Conservation (phyloP, 2,797 vertebrate genomes). For the Melanotaenia pygmaea region DNA sequence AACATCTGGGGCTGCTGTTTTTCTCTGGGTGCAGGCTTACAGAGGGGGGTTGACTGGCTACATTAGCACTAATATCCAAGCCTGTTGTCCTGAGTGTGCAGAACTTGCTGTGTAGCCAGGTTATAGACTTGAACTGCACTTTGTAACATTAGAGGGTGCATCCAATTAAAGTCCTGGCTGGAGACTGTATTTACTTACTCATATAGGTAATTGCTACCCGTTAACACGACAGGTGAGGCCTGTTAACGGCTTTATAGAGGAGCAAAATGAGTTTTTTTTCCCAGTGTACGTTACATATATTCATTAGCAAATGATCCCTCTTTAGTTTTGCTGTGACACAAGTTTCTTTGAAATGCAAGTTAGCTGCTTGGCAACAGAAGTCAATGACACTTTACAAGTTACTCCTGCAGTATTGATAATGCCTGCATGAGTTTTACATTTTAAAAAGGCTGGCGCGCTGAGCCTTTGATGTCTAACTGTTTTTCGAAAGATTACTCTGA, state of each 20-base stretch:
- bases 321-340: slow-evolving; percentile 21
- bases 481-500: slow-evolving; percentile 59
- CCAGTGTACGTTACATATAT: slow-evolving; percentile 31
- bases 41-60: slow-evolving; percentile 37
- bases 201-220: slow-evolving; percentile 77
- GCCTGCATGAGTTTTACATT: neutral
- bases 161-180: slow-evolving; percentile 72
- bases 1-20: slow-evolving; percentile 76
- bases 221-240: slow-evolving; percentile 74
- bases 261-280: slow-evolving; percentile 42
- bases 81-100: slow-evolving; percentile 62
- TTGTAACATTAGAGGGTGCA: slow-evolving; percentile 76
- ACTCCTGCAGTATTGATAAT: slow-evolving; percentile 13
- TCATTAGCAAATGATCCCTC: slow-evolving; percentile 11
- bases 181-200: slow-evolving; percentile 75
- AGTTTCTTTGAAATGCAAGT: slow-evolving; percentile 23
- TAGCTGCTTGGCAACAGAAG: slow-evolving; percentile 14
- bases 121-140: slow-evolving; percentile 58
- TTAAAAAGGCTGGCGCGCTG: slow-evolving; percentile 19
- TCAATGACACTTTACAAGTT: neutral
- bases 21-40: slow-evolving; percentile 39
- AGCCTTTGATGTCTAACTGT: slow-evolving; percentile 54
- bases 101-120: slow-evolving; percentile 51
- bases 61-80: slow-evolving; percentile 64
- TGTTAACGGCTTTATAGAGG: slow-evolving; percentile 59